Evolutionary conservation across 2,797 vertebrate species (phyloP).

Genomic region (Hafferia zeledoni): DNA sequence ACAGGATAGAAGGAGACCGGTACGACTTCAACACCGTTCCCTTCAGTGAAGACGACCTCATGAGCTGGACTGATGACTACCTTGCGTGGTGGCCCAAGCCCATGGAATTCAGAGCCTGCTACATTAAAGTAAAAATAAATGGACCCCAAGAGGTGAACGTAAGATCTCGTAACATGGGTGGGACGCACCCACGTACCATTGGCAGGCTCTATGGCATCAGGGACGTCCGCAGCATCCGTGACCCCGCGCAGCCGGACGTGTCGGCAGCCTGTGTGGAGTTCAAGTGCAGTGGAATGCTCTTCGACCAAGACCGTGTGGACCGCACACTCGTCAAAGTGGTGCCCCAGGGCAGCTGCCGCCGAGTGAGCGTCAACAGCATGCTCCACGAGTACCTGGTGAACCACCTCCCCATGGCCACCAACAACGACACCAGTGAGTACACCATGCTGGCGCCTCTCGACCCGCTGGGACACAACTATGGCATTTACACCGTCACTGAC

Average conservation of each 20-base stretch:
- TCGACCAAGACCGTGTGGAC: conserved; percentile 93
- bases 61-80: conserved; percentile 98
- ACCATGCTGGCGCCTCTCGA: conserved; percentile 97
- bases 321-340: conserved; percentile 93
- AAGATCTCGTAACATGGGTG: conserved; percentile 94
- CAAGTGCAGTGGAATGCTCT: conserved; percentile 98
- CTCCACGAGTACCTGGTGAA: conserved; percentile 97
- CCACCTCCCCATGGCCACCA: conserved; percentile 93
- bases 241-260: conserved; percentile 79
- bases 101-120: conserved; percentile 96
- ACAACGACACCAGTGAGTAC: conserved; percentile 95
- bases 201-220: conserved; percentile 93
- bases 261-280: conserved; percentile 95
- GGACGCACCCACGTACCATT: conserved; percentile 90
- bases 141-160: conserved; percentile 90
- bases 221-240: conserved; percentile 91
- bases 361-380: conserved; percentile 90
- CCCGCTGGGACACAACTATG: conserved; percentile 96
- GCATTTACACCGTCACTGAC: conserved; percentile 97
- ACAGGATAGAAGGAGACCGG: conserved; percentile 91
- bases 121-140: conserved; percentile 91
- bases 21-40: conserved; percentile 97
- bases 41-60: conserved; percentile 95
- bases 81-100: conserved; percentile 98
- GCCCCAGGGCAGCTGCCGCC: conserved; percentile 92